Evolutionary conservation across 2,888 invertebrate species (phyloP), one percentile per base, ranked within the genome.

Genomic region (Dasysyrphus albostriatus): DNA sequence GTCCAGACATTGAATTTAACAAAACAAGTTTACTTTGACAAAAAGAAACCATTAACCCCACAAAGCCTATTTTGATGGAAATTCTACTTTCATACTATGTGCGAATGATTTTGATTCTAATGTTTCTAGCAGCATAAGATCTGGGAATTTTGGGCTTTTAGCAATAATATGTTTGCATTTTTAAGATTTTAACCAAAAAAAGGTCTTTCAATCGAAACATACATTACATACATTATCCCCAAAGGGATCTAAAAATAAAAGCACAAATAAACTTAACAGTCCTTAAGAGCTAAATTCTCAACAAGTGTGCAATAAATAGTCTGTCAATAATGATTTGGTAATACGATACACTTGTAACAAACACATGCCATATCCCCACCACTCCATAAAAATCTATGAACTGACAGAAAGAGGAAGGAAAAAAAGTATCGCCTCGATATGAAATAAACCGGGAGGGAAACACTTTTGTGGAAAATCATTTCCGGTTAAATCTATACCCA

Each of bases 291-390:
- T 70, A 70, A 85, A 75, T 88, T 61, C 29, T 82, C 88, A 88
- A 88, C 89, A 88, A 89, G 89, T 89, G 84, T 75, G 81, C 89
- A 88, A 89, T 89, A 89, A 89, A 88, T 88, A 88, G 87, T 89
- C 87, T 88, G 89, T 89, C 89, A 89, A 89, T 89, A 89, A 89
- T 88, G 89, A 88, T 89, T 88, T 88, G 88, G 88, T 89, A 88
- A 89, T 89, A 81, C 81, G 88, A 88, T 89, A 89, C 88, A 89
- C 89, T 89, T 88, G 89, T 89, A 89, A 88, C 88, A 82, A 10
- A 32, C 29, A 14, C 39, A 61, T 39, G 42, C 24, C 42, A 61
- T 24, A 58, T 85, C 78, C 79, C 83, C 87, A n/a, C 37, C 29
- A 83, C 87, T 87, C 87, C 78, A 87, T 87, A 87, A 83, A 87